Evolutionary conservation across 2,797 vertebrate genomes (phyloP).

Genomic region (Hydrocynus forskahlii): DNA sequence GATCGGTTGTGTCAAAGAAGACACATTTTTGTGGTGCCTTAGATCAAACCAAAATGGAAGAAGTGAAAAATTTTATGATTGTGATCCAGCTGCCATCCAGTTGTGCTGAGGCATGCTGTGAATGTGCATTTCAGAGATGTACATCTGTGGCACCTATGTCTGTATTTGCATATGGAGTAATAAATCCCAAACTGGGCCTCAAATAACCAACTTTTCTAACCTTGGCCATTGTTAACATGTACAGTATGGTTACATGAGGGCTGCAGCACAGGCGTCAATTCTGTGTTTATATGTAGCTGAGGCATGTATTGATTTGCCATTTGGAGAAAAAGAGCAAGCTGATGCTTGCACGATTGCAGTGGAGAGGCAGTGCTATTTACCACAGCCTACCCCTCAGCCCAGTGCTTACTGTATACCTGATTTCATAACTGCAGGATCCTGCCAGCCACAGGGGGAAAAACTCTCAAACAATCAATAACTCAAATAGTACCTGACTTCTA

Average conservation of each 20-base stretch:
- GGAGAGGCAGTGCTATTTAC: conserved; percentile 62
- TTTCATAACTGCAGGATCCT: conserved; percentile 40
- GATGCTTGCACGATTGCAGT: conserved; percentile 61
- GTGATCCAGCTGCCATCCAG: background rate
- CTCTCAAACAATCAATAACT: conserved; percentile 48
- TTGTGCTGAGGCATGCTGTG: background rate
- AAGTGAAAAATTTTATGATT: background rate
- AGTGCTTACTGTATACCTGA: conserved; percentile 46
- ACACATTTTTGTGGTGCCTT: too few relatives aligned
- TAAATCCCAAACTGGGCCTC: background rate
- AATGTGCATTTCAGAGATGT: background rate
- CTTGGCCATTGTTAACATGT: background rate
- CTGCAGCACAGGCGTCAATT: conserved; percentile 53
- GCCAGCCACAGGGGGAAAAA: conserved; percentile 38
- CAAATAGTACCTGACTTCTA: conserved; percentile 39
- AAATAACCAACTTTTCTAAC: conserved; percentile 25
- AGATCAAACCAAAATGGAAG: background rate
- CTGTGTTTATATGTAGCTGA: conserved; percentile 66
- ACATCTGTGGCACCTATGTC: too few relatives aligned
- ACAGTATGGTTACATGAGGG: conserved; percentile 8
- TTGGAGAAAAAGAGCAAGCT: conserved; percentile 68
- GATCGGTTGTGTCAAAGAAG: background rate
- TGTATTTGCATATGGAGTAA: background rate
- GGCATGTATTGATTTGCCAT: conserved; percentile 77
- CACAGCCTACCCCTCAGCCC: conserved; percentile 70